A percentile compares a stretch with the other conserved stretches of the same genome.
These are phyloP conservation scores for Perizoma affinitatum DNA, from an alignment of 2,888 invertebrate species.

Conservation along the genomic window DNA sequence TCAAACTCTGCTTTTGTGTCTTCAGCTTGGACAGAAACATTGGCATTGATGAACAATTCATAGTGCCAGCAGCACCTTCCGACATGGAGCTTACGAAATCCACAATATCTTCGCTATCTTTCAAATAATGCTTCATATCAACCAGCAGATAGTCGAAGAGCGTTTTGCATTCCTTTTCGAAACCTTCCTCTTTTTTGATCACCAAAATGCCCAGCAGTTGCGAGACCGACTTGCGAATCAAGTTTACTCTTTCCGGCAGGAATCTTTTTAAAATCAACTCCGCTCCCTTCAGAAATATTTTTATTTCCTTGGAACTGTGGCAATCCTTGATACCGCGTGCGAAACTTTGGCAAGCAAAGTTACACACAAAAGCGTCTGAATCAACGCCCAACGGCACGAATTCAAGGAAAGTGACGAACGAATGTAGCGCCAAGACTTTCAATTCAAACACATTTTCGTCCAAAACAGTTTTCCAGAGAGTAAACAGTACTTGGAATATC, in stretches of 20 bases:
- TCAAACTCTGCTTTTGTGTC: conserved; percentile 54
- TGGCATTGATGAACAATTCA: conserved; percentile 43
- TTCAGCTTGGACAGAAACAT: conserved; percentile 60
- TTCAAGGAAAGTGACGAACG: conserved; percentile 81
- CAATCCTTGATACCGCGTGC: conserved; percentile 76
- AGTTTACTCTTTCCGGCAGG: conserved; percentile 64
- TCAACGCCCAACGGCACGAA: conserved; percentile 65
- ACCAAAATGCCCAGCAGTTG: conserved; percentile 81
- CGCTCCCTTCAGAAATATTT: conserved; percentile 68
- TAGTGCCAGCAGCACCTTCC: conserved; percentile 39
- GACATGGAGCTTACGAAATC: conserved; percentile 58
- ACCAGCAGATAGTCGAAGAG: conserved; percentile 81
- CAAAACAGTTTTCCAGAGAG: conserved; percentile 76
- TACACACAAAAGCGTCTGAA: conserved; percentile 82
- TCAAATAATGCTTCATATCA: conserved; percentile 73
- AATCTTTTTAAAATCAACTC: conserved; percentile 66
- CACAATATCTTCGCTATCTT: conserved; percentile 71
- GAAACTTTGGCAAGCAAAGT: conserved; percentile 82
- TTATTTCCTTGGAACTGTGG: conserved; percentile 52
- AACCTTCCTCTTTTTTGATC: conserved; percentile 63
- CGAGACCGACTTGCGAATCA: conserved; percentile 76
- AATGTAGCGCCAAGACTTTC: conserved; percentile 81
- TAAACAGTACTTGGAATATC: conserved; percentile 81
- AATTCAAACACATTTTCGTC: conserved; percentile 74
- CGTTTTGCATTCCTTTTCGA: conserved; percentile 57